A percentile compares a stretch with the other conserved stretches of the same genome.
phyloP scores from a whole-genome alignment of 1,140 invertebrate species.

The Drosophila asahinai region DNA sequence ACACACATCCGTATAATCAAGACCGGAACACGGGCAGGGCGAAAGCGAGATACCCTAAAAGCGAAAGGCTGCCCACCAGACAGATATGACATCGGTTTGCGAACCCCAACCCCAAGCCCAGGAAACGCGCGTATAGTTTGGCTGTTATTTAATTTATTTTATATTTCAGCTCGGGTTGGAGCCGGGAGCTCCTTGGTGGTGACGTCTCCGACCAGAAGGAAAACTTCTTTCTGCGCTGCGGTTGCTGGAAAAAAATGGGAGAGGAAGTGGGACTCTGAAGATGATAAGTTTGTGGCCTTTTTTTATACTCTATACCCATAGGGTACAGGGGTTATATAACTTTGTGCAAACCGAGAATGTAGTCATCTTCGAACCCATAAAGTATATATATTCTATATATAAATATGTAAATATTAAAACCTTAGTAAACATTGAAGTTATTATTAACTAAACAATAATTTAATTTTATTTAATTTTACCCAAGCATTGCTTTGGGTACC shows the following conservation, averaged over 20 bases:
- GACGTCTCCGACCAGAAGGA: neutral
- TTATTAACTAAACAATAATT: no score
- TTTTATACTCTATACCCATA: neutral
- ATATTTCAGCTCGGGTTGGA: neutral
- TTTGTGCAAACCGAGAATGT: no score
- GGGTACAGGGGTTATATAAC: no score
- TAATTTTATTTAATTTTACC: no score
- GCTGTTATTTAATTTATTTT: constrained; percentile 39
- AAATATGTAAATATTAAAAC: no score
- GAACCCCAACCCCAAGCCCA: neutral
- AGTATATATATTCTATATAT: no score
- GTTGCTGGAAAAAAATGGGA: neutral
- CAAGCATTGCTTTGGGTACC: no score
- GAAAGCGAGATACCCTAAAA: neutral
- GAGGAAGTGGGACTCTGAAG: neutral
- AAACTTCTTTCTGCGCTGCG: neutral
- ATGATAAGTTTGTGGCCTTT: constrained; percentile 6
- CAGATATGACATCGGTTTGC: constrained; percentile 2
- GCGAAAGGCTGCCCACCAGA: neutral
- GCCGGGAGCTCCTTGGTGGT: neutral
- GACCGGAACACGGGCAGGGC: neutral
- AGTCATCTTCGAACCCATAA: no score
- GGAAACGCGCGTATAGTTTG: constrained; percentile 4
- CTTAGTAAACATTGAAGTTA: no score
- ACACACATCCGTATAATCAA: constrained; percentile 30